These are phyloP conservation scores for Polypterus bichir DNA, from an alignment of 2,113 vertebrate genomes.

Conservation along the genomic window DNA sequence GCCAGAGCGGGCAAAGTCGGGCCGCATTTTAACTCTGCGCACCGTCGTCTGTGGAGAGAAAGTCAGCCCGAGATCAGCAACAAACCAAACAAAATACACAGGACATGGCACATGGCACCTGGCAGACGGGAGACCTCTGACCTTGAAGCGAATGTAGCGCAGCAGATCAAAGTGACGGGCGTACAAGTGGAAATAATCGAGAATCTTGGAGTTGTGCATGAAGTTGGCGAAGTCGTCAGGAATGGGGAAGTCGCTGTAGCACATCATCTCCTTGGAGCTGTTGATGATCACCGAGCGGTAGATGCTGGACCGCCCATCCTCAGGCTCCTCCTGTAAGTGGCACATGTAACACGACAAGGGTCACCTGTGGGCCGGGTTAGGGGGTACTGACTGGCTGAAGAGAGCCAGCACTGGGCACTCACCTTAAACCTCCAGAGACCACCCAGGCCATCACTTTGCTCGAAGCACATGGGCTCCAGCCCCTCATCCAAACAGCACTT, in stretches of 20 bases:
- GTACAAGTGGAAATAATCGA: constrained; percentile 71
- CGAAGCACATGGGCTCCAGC: constrained; percentile 73
- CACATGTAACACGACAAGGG: background rate
- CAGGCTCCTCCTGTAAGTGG: constrained; percentile 48
- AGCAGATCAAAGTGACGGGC: constrained; percentile 60
- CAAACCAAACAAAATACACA: too few species aligned
- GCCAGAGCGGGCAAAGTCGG: constrained; percentile 58
- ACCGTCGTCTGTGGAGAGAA: constrained; percentile 53
- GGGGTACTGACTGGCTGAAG: too few species aligned
- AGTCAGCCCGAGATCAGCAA: too few species aligned
- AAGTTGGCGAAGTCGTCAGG: constrained; percentile 72
- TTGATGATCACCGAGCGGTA: constrained; percentile 74
- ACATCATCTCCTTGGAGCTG: constrained; percentile 86
- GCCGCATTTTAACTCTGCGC: constrained; percentile 40
- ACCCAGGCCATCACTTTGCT: constrained; percentile 60
- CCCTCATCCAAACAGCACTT: constrained; percentile 70
- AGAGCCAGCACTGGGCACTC: constrained; percentile 8
- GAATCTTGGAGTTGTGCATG: constrained; percentile 61
- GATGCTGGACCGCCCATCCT: constrained; percentile 55
- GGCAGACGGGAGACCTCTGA: constrained; percentile 23
- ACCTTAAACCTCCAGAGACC: constrained; percentile 73
- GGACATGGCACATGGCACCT: too few species aligned
- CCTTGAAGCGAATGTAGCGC: constrained; percentile 62
- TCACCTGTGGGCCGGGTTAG: too few species aligned
- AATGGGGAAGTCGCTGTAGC: constrained; percentile 79